Evolutionary conservation across 2,888 invertebrate genomes (phyloP).

Genomic region (Rotaria socialis): DNA sequence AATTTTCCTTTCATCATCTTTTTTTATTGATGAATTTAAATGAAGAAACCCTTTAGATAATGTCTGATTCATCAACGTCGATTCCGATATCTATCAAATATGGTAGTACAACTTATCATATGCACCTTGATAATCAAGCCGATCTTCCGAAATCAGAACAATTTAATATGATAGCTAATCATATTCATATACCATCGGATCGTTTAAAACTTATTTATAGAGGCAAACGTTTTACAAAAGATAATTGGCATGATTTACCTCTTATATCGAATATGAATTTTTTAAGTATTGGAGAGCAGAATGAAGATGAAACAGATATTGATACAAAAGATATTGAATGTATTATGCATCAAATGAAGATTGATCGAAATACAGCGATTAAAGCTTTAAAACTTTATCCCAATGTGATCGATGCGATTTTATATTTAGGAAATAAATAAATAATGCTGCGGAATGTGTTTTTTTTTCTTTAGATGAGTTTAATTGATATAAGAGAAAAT

Average conservation of each 20-base stretch:
- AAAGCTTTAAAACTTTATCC: conserved; percentile 49
- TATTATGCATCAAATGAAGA: conserved; percentile 51
- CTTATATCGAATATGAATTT: conserved; percentile 50
- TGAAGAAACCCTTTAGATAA: background rate
- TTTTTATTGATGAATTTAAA: background rate
- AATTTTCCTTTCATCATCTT: too few relatives aligned
- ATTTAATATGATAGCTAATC: conserved; percentile 49
- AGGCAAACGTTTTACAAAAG: conserved; percentile 50
- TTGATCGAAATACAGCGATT: conserved; percentile 52
- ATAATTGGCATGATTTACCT: conserved; percentile 48
- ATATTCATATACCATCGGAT: conserved; percentile 51
- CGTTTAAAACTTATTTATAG: conserved; percentile 52
- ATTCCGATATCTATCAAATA: conserved; percentile 9
- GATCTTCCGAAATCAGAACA: conserved; percentile 47
- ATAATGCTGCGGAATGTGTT: background rate
- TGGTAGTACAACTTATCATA: background rate
- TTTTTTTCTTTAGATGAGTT: background rate
- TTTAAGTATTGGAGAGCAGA: conserved; percentile 52
- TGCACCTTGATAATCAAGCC: background rate
- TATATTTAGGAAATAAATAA: conserved; percentile 48
- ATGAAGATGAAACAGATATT: conserved; percentile 50
- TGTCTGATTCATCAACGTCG: background rate
- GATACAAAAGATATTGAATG: conserved; percentile 51
- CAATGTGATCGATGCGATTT: conserved; percentile 52
- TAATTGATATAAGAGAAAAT: background rate